Base-by-base conservation (phyloP, 2,888 invertebrate genomes). In the Eulithis testata region DNA sequence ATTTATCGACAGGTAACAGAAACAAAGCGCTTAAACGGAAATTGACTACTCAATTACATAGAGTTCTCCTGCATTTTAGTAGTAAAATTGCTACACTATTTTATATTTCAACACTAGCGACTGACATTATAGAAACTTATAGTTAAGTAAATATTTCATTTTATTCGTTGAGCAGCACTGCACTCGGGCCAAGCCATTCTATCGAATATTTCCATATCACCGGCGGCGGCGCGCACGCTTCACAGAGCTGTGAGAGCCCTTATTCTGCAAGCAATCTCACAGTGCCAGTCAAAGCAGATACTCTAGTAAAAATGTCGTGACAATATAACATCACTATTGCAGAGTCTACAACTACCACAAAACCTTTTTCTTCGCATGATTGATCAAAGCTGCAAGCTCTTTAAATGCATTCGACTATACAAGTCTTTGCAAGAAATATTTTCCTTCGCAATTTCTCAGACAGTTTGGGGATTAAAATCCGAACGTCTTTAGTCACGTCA, bases 291-390 rank as follows among this genome's bases (percentile, higher is more conserved):
- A 76, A 58, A 65, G 65, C 85, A 85, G 86, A 87, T 83, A 81
- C 76, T 79, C 74, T 73, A 69, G 73, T 80, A 76, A 56, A 58
- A 66, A 75, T 76, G 81, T 74, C 75, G 79, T 82, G 85, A 87
- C 88, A 86, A 88, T 88, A 91, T 90, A 88, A 87, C 87, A 87
- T 78, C 80, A 76, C 78, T 79, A 81, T 80, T 77, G 78, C 79
- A 79, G 81, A 83, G 77, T 85, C 84, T 91, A 90, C 86, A 90
- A 73, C 81, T 74, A 80, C 82, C 85, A 89, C 87, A 90, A 88
- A 90, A 88, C 87, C 86, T 89, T 89, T 88, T 78, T 81, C 83
- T 77, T 84, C 84, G 87, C 88, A 86, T 90, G 90, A 91, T 91
- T 90, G 91, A 91, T 91, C 91, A 91, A 91, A 91, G 90, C 84